Evolutionary conservation across 2,888 invertebrate species (phyloP), one percentile per base, ranked within the genome.

Genomic region (Drosophila setosimentum): DNA sequence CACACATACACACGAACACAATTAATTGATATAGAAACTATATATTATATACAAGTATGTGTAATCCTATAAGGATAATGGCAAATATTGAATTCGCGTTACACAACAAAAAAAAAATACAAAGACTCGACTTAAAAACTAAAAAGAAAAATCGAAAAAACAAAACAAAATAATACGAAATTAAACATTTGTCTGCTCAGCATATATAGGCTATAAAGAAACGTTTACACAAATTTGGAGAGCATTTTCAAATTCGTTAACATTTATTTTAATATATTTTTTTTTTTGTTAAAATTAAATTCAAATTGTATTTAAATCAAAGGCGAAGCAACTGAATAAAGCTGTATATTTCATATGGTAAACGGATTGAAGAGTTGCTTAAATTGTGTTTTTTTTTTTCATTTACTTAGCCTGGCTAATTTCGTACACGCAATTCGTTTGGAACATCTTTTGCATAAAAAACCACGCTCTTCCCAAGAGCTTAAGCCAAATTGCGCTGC

Each of bases 271-370:
- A 73, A 72, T 66, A 65, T 75, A 68, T 70, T 67, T 24, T 60
- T 57, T 73, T 69, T 75, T 77, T 88, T 83, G 68, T 24, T 71
- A 78, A 72, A 69, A 79, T 70, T 63, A 75, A 83, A 68, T 59
- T 68, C 48, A 66, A 80, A 71, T 68, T 86, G 85, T 86, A 86
- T 89, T 85, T 74, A 82, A 82, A 75, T 57, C 69, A 75, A 70
- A 50, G 49, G 65, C 76, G 66, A 71, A 75, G 63, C 61, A 84
- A 88, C 66, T 88, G 83, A 85, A 90, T 85, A 89, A 90, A 85
- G 86, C 84, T 87, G 88, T 84, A 76, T 89, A 85, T 86, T 85
- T 90, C 83, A 86, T 90, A 86, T 89, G 84, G 84, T 89, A 90
- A 85, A 57, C 55, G 32, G 50, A 37, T 32, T 50, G 16, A 27